Evolutionary conservation across 2,888 invertebrate species (phyloP).

Genomic region (Petrophora chlorosata): DNA sequence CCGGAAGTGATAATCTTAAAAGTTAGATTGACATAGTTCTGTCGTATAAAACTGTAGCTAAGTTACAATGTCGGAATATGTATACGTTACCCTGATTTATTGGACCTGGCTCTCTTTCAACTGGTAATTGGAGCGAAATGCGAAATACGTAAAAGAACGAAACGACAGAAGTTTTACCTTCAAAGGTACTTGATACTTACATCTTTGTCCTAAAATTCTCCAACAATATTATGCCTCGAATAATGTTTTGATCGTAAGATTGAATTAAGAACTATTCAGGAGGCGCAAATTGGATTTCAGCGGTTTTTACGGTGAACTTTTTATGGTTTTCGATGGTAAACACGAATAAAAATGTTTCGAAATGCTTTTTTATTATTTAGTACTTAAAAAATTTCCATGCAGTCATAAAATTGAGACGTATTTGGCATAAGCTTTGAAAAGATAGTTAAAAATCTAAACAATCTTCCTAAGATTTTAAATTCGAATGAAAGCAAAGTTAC

Average conservation of each 20-base stretch:
- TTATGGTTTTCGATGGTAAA: conserved; percentile 36
- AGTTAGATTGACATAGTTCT: conserved; percentile 81
- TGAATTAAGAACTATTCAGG: conserved; percentile 35
- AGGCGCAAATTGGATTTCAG: conserved; percentile 32
- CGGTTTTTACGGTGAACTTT: conserved; percentile 34
- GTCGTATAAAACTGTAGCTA: conserved; percentile 69
- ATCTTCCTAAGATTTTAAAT: conserved; percentile 10
- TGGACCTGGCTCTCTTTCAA: conserved; percentile 71
- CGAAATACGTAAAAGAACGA: conserved; percentile 62
- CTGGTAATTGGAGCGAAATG: conserved; percentile 69
- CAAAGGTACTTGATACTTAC: conserved; percentile 11
- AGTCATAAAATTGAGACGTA: neutral
- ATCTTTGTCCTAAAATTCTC: conserved; percentile 24
- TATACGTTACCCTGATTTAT: conserved; percentile 65
- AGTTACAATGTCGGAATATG: conserved; percentile 72
- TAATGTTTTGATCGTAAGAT: conserved; percentile 33
- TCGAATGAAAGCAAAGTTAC: conserved; percentile 22
- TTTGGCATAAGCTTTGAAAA: conserved; percentile 1
- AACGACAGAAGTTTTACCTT: conserved; percentile 53
- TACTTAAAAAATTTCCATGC: conserved; percentile 20
- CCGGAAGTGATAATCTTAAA: conserved; percentile 80
- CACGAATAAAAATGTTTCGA: conserved; percentile 34
- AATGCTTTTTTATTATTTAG: conserved; percentile 32
- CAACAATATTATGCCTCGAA: conserved; percentile 25
- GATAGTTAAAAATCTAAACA: neutral